A percentile compares a stretch with the other conserved stretches of the same genome.
These are phyloP conservation scores for Ictalurus punctatus DNA, from an alignment of 2,113 vertebrate genomes.

Conservation along the genomic window DNA sequence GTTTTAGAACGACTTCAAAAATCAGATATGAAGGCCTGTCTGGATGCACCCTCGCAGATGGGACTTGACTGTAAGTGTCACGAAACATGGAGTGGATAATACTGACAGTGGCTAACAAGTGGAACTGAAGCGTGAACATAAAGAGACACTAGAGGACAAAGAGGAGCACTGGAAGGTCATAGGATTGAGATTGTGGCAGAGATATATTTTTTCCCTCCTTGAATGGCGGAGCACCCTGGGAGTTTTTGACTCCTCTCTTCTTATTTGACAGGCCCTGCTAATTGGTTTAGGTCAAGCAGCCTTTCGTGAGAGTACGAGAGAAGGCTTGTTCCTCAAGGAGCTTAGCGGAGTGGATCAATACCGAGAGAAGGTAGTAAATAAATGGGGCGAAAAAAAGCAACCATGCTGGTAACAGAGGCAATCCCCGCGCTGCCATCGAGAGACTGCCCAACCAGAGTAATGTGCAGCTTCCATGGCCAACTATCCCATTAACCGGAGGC, in stretches of 20 bases:
- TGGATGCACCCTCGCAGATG: slow-evolving; percentile 10
- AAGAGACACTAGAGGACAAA: slow-evolving; percentile 39
- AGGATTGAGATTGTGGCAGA: slow-evolving; percentile 45
- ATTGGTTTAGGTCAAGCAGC: slow-evolving; percentile 63
- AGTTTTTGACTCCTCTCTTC: slow-evolving; percentile 45
- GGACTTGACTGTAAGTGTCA: slow-evolving; percentile 12
- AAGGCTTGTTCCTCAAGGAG: slow-evolving; percentile 53
- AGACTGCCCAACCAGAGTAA: slow-evolving; percentile 52
- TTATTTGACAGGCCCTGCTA: slow-evolving; percentile 57
- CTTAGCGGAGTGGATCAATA: slow-evolving; percentile 60
- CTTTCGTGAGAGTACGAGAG: slow-evolving; percentile 41
- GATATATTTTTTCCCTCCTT: slow-evolving; percentile 36
- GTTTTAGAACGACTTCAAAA: slow-evolving; percentile 9
- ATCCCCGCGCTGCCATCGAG: slow-evolving; percentile 57
- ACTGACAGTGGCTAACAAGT: slow-evolving; percentile 39
- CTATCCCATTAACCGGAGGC: slow-evolving; percentile 34
- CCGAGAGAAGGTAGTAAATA: slow-evolving; percentile 57
- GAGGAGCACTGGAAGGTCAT: slow-evolving; percentile 8
- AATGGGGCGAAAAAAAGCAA: slow-evolving; percentile 61
- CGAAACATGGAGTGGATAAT: slow-evolving; percentile 25
- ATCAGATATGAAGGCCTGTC: background rate
- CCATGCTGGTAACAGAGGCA: slow-evolving; percentile 61
- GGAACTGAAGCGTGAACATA: slow-evolving; percentile 42
- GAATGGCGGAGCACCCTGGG: slow-evolving; percentile 35
- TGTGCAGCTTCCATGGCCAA: slow-evolving; percentile 51